Evolutionary conservation across 2,113 vertebrate species (phyloP), one percentile per base, ranked within the genome.

Genomic region (Mormyrus iriodes): DNA sequence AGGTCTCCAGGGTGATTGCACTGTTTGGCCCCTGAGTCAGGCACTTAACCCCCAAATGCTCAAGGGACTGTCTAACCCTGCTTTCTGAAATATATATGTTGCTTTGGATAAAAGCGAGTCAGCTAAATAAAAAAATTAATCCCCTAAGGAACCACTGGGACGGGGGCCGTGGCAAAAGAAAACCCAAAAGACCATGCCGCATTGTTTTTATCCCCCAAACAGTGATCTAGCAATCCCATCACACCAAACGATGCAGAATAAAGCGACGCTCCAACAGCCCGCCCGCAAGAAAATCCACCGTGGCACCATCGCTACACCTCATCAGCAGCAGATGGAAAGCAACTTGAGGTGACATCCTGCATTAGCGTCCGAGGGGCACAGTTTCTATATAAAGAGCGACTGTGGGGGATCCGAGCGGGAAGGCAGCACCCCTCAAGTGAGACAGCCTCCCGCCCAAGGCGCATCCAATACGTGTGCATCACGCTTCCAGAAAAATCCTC

Each of bases 301-400:
- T 12, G 42, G 87, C 21, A 17, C 5, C 35, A 73, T 69, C 24
- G 17, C 87, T 39, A 69, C 51, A 84, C 24, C 51, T 61, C 88
- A 3, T 24, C 46, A 0, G 61, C 49, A 89, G 76, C 88, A 89
- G 88, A 83, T 61, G 82, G 39, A 39, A 61, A 84, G 17, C 42
- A 51, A 89, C 65, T 61, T 89, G 35, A 87, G 49, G 17, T 86
- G 85, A 52, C 85, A 87, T 87, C 65, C 42, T 49, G 55, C 61
- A 85, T 85, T 65, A 65, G 9, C 79, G 35, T 89, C 88, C 13
- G 79, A 85, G 55, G 27, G 48, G 24, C 24, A 42, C 6, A 2
- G 46, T 12, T 87, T 79, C 65, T 87, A 53, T 87, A 39, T 46
- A 79, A 24, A 84, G 82, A 84, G 82, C 10, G 82, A 24, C 35